Base-by-base conservation (phyloP, 2,888 invertebrate species). In the Maniola hyperantus region DNA sequence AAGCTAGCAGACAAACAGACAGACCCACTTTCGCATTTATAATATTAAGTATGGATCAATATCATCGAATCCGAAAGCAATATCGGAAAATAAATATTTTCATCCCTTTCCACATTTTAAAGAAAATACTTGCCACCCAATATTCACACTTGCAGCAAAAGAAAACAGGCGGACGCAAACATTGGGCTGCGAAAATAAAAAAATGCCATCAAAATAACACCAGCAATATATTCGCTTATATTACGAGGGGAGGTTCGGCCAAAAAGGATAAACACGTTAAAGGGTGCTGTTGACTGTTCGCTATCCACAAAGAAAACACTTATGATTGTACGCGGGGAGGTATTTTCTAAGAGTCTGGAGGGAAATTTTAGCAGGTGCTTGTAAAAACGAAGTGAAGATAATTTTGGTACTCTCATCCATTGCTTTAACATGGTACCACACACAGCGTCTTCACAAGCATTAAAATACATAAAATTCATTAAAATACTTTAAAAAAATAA, bases 261-360 rank as follows among this genome's bases (percentile, higher is more conserved):
- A 83, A 85, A 85, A 87, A 82, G 89, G 89, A 89, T 89, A 89
- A 89, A 89, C 89, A 89, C 83, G 88, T 89, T 89, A 89, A 89
- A 89, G 89, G 89, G 88, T 85, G 82, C 83, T 82, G 85, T 83
- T 76, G 77, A 76, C 79, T 77, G 77, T 76, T 69, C 83, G 86
- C 88, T 84, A 88, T 89, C 88, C 89, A 85, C 89, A 90, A 89
- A 90, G 91, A 90, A 90, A 91, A 89, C 90, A 91, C 90, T 91
- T 83, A 82, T 80, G 83, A 84, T 81, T 87, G 86, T 84, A 82
- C 79, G 79, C 78, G 81, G 71, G 78, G 75, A 78, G 63, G 34
- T 60, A 48, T 48, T 48, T 48, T 18, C 48, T 8, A 18, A 48
- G 48, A 48, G 48, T 15, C 48, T 18, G 18, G 7, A 18, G 48